Conservation (phyloP, 2,888 invertebrate genomes). For the Rhogogaster chlorosoma region DNA sequence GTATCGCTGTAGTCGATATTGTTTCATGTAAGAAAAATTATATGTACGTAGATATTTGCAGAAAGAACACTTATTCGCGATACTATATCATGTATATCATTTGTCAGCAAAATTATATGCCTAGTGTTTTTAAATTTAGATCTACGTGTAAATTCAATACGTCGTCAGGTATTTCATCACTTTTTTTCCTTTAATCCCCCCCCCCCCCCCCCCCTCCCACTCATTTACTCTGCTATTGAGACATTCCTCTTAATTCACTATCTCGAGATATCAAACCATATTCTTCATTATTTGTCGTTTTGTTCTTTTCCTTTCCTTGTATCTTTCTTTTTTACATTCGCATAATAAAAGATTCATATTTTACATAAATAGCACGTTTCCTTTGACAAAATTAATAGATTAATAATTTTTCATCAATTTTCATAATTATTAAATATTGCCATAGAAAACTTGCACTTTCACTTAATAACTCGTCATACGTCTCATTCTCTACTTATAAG, state of each 20-base stretch:
- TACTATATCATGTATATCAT: conserved; percentile 30
- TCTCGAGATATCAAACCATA: conserved; percentile 1
- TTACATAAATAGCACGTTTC: conserved; percentile 40
- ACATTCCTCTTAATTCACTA: conserved; percentile 23
- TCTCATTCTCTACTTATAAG: conserved; percentile 64
- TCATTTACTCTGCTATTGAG: conserved; percentile 16
- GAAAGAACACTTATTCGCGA: conserved; percentile 53
- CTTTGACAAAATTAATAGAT: conserved; percentile 22
- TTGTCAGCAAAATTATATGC: conserved; percentile 35
- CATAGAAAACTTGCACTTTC: conserved; percentile 29
- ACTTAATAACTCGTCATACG: conserved; percentile 46
- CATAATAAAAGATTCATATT: conserved; percentile 35
- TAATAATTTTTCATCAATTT: conserved; percentile 25
- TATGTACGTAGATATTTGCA: conserved; percentile 51
- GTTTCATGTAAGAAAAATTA: conserved; percentile 41
- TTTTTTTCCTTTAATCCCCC: neutral
- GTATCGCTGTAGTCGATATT: neutral
- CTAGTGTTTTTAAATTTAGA: conserved; percentile 38
- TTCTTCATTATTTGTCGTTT: neutral
- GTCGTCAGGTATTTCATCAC: conserved; percentile 54
- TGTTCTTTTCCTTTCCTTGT: neutral
- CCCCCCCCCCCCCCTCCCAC: neutral
- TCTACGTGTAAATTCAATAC: conserved; percentile 54
- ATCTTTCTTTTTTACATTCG: conserved; percentile 31
- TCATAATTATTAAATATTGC: conserved; percentile 1